Conservation (phyloP, 2,888 invertebrate genomes). For the Toxonevra muliebris region DNA sequence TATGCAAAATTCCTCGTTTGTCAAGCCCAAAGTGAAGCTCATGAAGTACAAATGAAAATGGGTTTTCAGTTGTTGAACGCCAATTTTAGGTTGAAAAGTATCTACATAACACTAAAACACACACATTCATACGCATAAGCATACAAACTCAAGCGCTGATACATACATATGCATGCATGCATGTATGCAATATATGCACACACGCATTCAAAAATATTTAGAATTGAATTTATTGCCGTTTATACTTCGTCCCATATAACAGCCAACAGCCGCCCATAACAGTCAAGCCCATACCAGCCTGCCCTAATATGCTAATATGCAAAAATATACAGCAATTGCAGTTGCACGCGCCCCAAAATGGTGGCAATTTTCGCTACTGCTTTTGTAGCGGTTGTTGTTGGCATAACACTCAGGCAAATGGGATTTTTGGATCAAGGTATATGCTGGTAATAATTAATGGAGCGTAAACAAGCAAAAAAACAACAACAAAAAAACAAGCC, state of each 20-base stretch:
- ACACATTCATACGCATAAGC: not conserved
- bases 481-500: not conserved
- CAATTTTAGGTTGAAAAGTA: not conserved
- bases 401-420: constrained; percentile 26
- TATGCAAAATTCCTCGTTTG: not conserved
- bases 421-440: constrained; percentile 34
- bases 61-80: constrained; percentile 7
- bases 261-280: too few relatives aligned
- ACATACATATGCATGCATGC: not conserved
- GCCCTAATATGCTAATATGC: not conserved
- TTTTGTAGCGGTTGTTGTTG: constrained; percentile 20
- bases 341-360: not conserved
- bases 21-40: not conserved
- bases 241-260: too few relatives aligned
- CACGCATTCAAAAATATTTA: too few relatives aligned
- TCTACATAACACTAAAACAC: not conserved
- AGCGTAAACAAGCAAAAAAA: constrained; percentile 25
- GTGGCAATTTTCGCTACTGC: constrained; percentile 5
- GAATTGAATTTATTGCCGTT: too few relatives aligned
- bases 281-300: too few relatives aligned
- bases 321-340: not conserved
- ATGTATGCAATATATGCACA: not conserved
- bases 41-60: not conserved
- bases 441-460: constrained; percentile 31
- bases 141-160: not conserved